These are phyloP conservation scores for Helleia helle DNA, from an alignment of 2,888 invertebrate species.

Conservation along the genomic window DNA sequence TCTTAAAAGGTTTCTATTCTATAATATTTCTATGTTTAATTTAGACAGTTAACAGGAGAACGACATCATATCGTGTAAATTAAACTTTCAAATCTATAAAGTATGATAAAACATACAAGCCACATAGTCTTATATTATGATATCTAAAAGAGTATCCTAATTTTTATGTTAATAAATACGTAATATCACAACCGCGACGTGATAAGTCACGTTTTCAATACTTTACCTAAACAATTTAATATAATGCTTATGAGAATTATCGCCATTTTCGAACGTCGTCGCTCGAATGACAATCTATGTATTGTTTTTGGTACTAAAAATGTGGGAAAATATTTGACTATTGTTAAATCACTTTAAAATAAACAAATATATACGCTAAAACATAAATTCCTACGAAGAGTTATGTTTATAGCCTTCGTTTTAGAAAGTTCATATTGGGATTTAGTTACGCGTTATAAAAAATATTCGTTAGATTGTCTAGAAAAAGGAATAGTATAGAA, in stretches of 20 bases:
- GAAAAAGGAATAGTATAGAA: no score
- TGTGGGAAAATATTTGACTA: conserved; percentile 6
- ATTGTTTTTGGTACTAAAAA: neutral
- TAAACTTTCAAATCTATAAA: no score
- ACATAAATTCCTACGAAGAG: neutral
- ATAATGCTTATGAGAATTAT: conserved; percentile 37
- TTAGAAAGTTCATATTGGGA: conserved; percentile 2
- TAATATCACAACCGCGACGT: conserved; percentile 36
- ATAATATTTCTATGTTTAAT: no score
- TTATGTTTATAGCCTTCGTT: neutral
- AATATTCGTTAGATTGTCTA: no score
- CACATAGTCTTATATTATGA: conserved; percentile 21
- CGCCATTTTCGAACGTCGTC: conserved; percentile 8
- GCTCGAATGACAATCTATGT: neutral
- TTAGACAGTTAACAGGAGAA: no score
- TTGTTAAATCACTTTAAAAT: neutral
- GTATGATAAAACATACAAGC: no score
- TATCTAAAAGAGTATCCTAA: conserved; percentile 23
- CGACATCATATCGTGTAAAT: no score
- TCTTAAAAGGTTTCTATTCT: no score
- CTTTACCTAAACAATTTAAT: conserved; percentile 29
- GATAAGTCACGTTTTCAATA: conserved; percentile 72
- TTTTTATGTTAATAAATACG: conserved; percentile 27
- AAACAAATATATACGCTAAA: no score
- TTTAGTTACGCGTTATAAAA: neutral